Conservation (phyloP, 1,140 invertebrate species). For the Luehdorfia chinensis region DNA sequence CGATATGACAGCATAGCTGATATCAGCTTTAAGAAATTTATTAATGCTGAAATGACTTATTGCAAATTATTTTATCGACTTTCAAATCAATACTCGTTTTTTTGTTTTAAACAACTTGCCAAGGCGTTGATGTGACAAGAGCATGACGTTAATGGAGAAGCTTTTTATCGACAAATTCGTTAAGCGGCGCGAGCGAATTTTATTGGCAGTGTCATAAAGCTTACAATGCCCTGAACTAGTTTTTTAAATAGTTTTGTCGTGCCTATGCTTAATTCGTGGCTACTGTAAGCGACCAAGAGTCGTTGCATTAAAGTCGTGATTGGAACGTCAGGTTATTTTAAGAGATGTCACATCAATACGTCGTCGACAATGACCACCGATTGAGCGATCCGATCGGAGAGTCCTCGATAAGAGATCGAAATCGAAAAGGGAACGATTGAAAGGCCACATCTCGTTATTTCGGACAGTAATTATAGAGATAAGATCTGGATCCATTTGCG, state of each 20-base stretch:
- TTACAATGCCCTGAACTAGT: neutral
- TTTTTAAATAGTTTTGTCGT: constrained; percentile 6
- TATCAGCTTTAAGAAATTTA: constrained; percentile 6
- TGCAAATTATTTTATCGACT: constrained; percentile 2
- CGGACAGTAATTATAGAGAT: constrained; percentile 31
- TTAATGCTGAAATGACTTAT: constrained; percentile 15
- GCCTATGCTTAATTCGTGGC: constrained; percentile 1
- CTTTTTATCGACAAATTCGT: constrained; percentile 4
- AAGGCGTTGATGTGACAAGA: constrained; percentile 40
- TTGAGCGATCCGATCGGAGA: constrained; percentile 42
- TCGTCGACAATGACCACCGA: constrained; percentile 43
- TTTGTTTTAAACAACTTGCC: constrained; percentile 23
- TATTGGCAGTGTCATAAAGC: constrained; percentile 9
- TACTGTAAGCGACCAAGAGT: neutral
- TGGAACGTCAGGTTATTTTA: constrained; percentile 15
- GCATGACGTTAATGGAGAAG: constrained; percentile 41
- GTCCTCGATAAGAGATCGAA: constrained; percentile 35
- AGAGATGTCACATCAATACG: constrained; percentile 33
- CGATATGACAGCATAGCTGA: constrained; percentile 7
- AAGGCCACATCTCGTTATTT: constrained; percentile 39
- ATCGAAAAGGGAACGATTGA: constrained; percentile 30
- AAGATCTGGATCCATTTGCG: constrained; percentile 3
- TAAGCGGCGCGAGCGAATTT: neutral
- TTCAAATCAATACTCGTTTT: constrained; percentile 20
- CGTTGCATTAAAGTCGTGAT: no score